Conservation (phyloP, 2,797 vertebrate species). For the Dryobates pubescens region DNA sequence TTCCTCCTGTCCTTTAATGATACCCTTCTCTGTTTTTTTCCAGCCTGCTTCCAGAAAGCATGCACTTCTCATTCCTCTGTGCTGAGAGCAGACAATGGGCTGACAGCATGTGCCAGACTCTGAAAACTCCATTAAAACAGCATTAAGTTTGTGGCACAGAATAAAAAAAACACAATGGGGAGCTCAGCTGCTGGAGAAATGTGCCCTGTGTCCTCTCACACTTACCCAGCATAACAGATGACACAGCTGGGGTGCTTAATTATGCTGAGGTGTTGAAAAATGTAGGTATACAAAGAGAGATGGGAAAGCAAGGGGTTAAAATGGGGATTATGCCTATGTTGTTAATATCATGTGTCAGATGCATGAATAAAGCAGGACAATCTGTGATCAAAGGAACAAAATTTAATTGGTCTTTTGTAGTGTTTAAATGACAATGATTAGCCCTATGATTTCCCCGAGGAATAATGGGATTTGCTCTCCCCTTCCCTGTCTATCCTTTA, state of each 20-base stretch:
- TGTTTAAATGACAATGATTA: not conserved
- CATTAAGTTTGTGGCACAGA: not conserved
- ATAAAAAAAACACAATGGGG: not conserved
- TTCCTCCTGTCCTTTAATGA: not conserved
- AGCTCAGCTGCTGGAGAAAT: not conserved
- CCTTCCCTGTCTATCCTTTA: not conserved
- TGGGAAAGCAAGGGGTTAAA: not conserved
- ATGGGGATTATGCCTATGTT: not conserved
- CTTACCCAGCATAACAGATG: not conserved
- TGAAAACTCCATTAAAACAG: slow-evolving; percentile 40
- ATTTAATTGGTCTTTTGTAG: not conserved
- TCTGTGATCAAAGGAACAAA: not conserved
- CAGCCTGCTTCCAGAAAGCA: not conserved
- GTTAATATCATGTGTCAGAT: not conserved
- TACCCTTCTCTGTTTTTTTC: not conserved
- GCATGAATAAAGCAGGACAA: not conserved
- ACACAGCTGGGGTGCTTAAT: not conserved
- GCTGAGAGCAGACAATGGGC: not conserved
- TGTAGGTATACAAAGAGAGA: not conserved
- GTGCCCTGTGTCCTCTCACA: not conserved
- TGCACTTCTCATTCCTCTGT: not conserved
- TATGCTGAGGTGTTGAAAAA: not conserved
- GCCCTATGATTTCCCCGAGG: not conserved
- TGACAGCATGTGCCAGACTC: not conserved
- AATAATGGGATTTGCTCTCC: not conserved